Conservation (phyloP, 64 coral and sea anemone genomes). For the Astreopora myriophthalma region DNA sequence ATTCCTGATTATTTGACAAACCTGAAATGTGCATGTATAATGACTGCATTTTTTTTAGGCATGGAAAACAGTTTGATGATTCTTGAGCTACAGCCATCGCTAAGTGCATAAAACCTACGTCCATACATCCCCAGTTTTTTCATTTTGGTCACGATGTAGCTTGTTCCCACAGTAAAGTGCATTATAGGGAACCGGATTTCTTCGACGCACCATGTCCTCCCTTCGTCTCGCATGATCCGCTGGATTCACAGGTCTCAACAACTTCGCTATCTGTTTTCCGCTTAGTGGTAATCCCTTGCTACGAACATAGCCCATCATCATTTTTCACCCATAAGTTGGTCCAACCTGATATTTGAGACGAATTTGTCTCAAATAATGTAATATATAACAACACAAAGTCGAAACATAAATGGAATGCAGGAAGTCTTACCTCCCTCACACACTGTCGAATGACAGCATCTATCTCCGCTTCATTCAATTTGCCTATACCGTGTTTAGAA, state of each 20-base stretch:
- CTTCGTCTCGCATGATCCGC: constrained; percentile 59
- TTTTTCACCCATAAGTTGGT: constrained; percentile 59
- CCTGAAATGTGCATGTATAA: constrained; percentile 72
- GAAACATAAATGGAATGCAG: background rate
- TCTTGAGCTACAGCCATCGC: constrained; percentile 67
- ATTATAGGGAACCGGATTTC: constrained; percentile 68
- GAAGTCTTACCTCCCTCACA: constrained; percentile 39
- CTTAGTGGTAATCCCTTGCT: constrained; percentile 49
- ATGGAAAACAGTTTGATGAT: constrained; percentile 69
- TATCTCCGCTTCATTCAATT: constrained; percentile 35
- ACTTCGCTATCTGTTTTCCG: constrained; percentile 18
- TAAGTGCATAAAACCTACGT: constrained; percentile 57
- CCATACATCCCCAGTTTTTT: constrained; percentile 74
- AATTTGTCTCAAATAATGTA: background rate
- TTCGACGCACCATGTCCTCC: constrained; percentile 40
- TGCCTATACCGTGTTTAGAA: constrained; percentile 38
- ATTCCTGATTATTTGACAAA: background rate
- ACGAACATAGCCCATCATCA: constrained; percentile 61
- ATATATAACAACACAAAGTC: background rate
- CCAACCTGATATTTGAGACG: constrained; percentile 50
- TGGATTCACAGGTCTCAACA: constrained; percentile 62
- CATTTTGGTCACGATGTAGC: constrained; percentile 76
- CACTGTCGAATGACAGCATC: constrained; percentile 38
- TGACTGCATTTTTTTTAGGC: constrained; percentile 65
- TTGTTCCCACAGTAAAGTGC: constrained; percentile 73